Conservation (phyloP, 2,113 vertebrate genomes). For the Cebus imitator region DNA sequence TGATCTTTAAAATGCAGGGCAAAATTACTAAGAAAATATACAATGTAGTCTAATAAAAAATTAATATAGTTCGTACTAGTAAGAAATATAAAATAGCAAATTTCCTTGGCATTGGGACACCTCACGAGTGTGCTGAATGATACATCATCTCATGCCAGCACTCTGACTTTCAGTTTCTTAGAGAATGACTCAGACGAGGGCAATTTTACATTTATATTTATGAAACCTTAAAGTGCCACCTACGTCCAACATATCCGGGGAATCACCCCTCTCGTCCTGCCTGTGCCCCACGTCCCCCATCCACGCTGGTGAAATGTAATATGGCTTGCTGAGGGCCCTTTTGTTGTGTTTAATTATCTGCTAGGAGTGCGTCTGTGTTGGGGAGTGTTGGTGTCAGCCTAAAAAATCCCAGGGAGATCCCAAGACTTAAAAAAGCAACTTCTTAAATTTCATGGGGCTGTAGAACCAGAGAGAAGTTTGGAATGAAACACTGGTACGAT, state of each 20-base stretch:
- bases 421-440: not conserved
- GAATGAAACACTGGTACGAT: fast-evolving
- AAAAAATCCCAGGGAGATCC: not conserved
- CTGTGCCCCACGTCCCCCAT: too few species aligned
- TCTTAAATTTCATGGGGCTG: too few species aligned
- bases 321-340: too few species aligned
- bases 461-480: not conserved
- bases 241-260: too few species aligned
- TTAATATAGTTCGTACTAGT: not conserved
- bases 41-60: not conserved
- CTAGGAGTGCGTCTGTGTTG: not conserved
- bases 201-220: not conserved
- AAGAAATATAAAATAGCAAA: not conserved
- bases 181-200: not conserved
- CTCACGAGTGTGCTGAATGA: not conserved
- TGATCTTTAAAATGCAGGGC: not conserved
- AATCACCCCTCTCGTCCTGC: too few species aligned
- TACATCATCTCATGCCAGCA: not conserved
- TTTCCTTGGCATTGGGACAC: not conserved
- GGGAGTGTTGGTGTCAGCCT: not conserved
- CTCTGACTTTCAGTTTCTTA: not conserved
- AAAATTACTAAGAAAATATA: not conserved
- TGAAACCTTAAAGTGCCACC: not conserved
- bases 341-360: not conserved
- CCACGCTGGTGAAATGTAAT: not conserved